Percentiles rank a stretch among this genome's conserved stretches.
phyloP scores from a whole-genome alignment of 2,888 invertebrate genomes.

The Synergus gifuensis region DNA sequence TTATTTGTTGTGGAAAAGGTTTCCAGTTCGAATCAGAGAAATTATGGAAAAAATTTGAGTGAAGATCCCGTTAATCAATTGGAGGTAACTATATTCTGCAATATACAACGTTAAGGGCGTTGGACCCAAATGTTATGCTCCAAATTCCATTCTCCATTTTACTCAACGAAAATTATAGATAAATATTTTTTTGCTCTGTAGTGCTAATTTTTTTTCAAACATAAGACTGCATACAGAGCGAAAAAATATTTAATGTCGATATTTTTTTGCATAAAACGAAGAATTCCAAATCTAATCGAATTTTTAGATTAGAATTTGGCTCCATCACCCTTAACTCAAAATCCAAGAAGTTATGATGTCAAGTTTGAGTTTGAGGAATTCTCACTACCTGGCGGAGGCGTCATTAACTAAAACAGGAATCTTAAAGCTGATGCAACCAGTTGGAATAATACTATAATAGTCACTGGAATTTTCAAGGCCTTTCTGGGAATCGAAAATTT shows the following conservation, averaged over 20 bases:
- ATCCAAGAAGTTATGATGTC: not conserved
- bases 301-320: too few relatives aligned
- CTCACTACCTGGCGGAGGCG: not conserved
- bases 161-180: too few relatives aligned
- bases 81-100: not conserved
- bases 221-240: too few relatives aligned
- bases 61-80: not conserved
- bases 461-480: slow-evolving; percentile 9
- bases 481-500: slow-evolving; percentile 30
- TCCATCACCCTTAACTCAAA: not conserved
- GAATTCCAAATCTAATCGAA: too few relatives aligned
- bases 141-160: too few relatives aligned
- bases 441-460: not conserved
- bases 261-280: too few relatives aligned
- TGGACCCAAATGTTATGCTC: too few relatives aligned
- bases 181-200: too few relatives aligned
- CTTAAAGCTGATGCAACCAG: not conserved
- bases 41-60: not conserved
- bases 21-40: not conserved
- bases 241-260: too few relatives aligned
- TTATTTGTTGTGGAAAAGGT: not conserved
- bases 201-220: too few relatives aligned
- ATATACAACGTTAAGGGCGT: not conserved
- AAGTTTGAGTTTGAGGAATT: not conserved
- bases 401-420: not conserved